phyloP scores from a whole-genome alignment of 2,797 vertebrate species.

The Danio albolineatus region DNA sequence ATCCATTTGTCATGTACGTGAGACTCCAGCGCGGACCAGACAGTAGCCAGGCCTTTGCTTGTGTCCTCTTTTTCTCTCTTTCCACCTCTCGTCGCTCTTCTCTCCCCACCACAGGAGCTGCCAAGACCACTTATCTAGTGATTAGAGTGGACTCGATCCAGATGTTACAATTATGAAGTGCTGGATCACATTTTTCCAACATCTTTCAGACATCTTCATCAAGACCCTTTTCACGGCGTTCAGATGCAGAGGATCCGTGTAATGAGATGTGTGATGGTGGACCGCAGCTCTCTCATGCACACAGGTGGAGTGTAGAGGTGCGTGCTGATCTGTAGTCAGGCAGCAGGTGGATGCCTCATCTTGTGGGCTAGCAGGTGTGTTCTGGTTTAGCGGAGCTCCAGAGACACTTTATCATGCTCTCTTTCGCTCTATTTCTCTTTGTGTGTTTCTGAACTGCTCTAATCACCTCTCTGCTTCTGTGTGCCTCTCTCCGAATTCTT shows the following conservation, averaged over 20 bases:
- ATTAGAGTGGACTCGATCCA: conserved; percentile 44
- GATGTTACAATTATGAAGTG: conserved; percentile 48
- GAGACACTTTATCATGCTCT: conserved; percentile 36
- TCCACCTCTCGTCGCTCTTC: not conserved
- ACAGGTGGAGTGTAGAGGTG: conserved; percentile 30
- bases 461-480: conserved; percentile 41
- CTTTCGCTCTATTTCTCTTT: conserved; percentile 27
- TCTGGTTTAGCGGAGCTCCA: conserved; percentile 38
- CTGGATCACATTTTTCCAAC: conserved; percentile 28
- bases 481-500: conserved; percentile 1
- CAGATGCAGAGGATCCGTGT: not conserved
- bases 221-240: not conserved
- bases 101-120: conserved; percentile 3
- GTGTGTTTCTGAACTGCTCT: conserved; percentile 37
- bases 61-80: conserved; percentile 1
- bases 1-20: conserved; percentile 47
- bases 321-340: conserved; percentile 37
- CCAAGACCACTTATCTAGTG: conserved; percentile 24
- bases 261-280: conserved; percentile 7
- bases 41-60: conserved; percentile 4
- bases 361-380: conserved; percentile 53
- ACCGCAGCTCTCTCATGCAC: conserved; percentile 7
- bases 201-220: conserved; percentile 15
- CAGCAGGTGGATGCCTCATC: conserved; percentile 46
- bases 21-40: not conserved